Evolutionary conservation across 1,140 invertebrate genomes (phyloP).

Genomic region (Atta texana): DNA sequence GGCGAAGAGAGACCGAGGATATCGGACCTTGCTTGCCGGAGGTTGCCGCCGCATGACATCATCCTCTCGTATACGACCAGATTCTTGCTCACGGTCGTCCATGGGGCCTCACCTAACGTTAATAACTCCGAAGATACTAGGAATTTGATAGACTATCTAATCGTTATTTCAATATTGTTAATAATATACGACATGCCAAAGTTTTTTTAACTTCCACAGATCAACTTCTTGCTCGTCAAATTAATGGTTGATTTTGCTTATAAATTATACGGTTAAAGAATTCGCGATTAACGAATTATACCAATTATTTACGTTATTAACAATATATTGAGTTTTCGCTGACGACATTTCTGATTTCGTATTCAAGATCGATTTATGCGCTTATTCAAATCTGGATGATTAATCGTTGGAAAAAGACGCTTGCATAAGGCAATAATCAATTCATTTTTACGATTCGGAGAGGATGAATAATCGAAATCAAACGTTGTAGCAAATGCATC

Average conservation of each 20-base stretch:
- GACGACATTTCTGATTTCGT: slow-evolving; percentile 3
- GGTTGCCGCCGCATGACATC: slow-evolving; percentile 61
- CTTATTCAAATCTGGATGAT: slow-evolving; percentile 6
- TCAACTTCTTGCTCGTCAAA: not conserved
- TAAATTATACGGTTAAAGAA: not conserved
- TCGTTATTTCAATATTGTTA: not conserved
- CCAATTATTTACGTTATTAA: not conserved
- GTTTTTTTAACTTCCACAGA: not conserved
- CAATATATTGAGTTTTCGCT: not conserved
- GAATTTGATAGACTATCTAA: not conserved
- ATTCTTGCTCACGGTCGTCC: slow-evolving; percentile 57
- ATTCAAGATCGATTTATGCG: slow-evolving; percentile 23
- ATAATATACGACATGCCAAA: not conserved
- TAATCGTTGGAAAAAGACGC: slow-evolving; percentile 40
- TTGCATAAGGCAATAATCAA: slow-evolving; percentile 42
- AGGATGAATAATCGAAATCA: slow-evolving; percentile 41
- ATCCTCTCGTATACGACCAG: slow-evolving; percentile 54
- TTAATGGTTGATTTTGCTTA: not conserved
- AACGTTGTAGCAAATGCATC: slow-evolving; percentile 17
- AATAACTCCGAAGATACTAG: slow-evolving; percentile 10
- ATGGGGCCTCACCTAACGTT: slow-evolving; percentile 9
- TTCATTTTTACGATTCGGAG: slow-evolving; percentile 12
- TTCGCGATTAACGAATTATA: not conserved
- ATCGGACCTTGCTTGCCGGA: slow-evolving; percentile 57
- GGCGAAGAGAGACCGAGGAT: slow-evolving; percentile 47